These are phyloP conservation scores for Astreopora myriophthalma DNA, from an alignment of 64 coral and sea anemone genomes.

Conservation along the genomic window DNA sequence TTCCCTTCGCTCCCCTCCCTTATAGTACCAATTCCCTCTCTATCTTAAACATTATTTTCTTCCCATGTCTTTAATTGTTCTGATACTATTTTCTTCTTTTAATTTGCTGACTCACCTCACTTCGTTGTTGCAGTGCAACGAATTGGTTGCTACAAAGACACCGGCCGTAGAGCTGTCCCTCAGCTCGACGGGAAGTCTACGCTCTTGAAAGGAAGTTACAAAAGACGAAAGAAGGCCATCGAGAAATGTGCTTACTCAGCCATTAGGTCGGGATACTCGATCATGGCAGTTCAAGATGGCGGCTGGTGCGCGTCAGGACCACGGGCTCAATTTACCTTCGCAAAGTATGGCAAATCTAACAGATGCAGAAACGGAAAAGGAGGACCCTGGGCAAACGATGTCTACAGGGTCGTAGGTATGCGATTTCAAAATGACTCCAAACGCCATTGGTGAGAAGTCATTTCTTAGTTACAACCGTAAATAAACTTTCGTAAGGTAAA, in stretches of 20 bases:
- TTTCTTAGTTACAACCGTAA: too few relatives aligned
- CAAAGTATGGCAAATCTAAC: constrained; percentile 43
- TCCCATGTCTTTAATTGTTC: too few relatives aligned
- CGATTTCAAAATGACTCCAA: not conserved
- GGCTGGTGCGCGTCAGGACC: constrained; percentile 38
- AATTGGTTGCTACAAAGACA: constrained; percentile 32
- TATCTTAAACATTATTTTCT: too few relatives aligned
- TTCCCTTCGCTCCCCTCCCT: too few relatives aligned
- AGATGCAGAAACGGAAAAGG: constrained; percentile 43
- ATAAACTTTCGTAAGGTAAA: too few relatives aligned
- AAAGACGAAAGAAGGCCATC: not conserved
- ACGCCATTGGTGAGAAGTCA: too few relatives aligned
- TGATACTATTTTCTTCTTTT: too few relatives aligned
- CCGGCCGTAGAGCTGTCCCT: constrained; percentile 3
- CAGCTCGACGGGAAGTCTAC: constrained; percentile 9
- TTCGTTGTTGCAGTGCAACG: not conserved
- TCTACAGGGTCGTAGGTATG: constrained; percentile 24
- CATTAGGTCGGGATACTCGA: not conserved
- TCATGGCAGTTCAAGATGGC: constrained; percentile 61
- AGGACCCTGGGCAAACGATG: constrained; percentile 68
- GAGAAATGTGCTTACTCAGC: constrained; percentile 19
- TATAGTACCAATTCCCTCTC: too few relatives aligned
- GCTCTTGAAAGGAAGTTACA: not conserved
- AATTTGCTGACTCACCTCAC: not conserved
- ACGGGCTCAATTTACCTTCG: not conserved